Evolutionary conservation across 2,888 invertebrate genomes (phyloP), one percentile per base, ranked within the genome.

Genomic region (Aleiodes alternator): DNA sequence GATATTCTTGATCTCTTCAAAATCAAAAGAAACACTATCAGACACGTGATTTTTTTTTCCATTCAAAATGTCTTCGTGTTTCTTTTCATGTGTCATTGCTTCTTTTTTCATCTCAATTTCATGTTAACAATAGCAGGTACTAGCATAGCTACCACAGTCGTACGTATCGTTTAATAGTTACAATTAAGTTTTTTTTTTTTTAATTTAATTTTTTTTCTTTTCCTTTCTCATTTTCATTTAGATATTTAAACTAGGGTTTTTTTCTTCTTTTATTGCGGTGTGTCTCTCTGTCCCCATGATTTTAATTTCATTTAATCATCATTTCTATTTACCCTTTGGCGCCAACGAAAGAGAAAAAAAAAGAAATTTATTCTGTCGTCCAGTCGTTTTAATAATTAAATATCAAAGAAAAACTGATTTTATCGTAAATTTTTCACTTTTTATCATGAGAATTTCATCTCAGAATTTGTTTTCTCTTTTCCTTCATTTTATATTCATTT

Each of bases 71-170:
- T 43, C 7, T 43, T 34, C 34, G 34, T 11, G 14, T 55, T 12
- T 61, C 34, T 11, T 14, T 61, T n/a, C 16, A 31, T 59, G 51
- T 61, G 12, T 73, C 59, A 61, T 72, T 34, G 34, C 23, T 34
- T 64, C 16, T 7, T 61, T 23, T 70, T 61, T 50, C 53, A 70
- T 69, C 51, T 72, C 69, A 68, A 77, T 53, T 72, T 56, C 71
- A 66, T 74, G 53, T 87, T 87, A 88, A 88, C 86, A 88, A 88
- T 88, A 89, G 90, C 90, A 90, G 90, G 90, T 90, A 90, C 90
- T 89, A 90, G 89, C 90, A 90, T 90, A 90, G 90, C 90, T 90
- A 90, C 90, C 89, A 90, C 90, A 90, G 90, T 89, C 89, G 88
- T 90, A 89, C 89, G 89, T 89, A 89, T 89, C 88, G 87, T 88